Evolutionary conservation across 2,888 invertebrate species (phyloP), one percentile per base, ranked within the genome.

Genomic region (Eulithis prunata): DNA sequence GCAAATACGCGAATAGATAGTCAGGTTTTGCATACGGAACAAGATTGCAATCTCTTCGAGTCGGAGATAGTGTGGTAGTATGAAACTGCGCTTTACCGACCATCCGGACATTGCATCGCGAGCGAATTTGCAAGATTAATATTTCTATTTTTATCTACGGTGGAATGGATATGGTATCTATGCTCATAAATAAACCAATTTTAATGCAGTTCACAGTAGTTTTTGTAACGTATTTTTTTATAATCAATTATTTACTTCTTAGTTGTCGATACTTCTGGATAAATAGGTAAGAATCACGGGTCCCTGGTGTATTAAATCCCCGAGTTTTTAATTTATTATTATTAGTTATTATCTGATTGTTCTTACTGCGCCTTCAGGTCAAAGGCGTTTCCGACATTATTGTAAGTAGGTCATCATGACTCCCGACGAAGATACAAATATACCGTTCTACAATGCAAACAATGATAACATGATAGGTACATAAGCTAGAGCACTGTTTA

Each of bases 41-140:
- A 73, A 71, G 75, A 78, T 74, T 75, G 75, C 72, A 75, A 76
- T 75, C 72, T 73, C 49, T 49, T 49, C 8, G 21, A 64, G 63
- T 62, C 49, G 56, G 55, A 69, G 66, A 69, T 69, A 70, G 66
- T 60, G 64, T 49, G 61, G 56, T 36, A 51, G 63, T 65, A 41
- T 55, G 58, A 68, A 69, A 70, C 69, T 70, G 67, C 57, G 65
- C 57, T 64, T 57, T 55, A 64, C 61, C 62, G 38, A 54, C 54
- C 54, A 54, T 55, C 62, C 61, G 73, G 64, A 68, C 70, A 64
- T 64, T 66, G 67, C 66, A 63, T 63, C 57, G 43, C 45, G 45
- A 56, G 62, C 75, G 75, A 78, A 79, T 81, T 83, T 85, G 78
- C 79, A 79, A 79, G 77, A 83, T 83, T 77, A 77, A 80, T 84